These are phyloP conservation scores for Spodoptera picta DNA, from an alignment of 2,888 invertebrate species.

Conservation along the genomic window DNA sequence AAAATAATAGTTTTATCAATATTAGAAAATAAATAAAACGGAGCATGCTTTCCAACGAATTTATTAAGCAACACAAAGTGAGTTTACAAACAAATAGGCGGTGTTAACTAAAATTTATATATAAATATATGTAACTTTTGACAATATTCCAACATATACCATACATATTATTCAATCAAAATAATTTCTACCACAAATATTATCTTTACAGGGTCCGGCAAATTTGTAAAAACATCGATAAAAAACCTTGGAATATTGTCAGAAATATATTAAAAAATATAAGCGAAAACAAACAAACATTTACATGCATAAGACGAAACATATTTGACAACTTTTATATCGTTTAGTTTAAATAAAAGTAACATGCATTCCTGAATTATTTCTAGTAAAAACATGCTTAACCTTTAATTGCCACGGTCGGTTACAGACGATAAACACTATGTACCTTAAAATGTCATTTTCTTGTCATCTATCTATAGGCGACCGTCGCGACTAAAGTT, in stretches of 20 bases:
- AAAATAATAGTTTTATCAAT: not conserved
- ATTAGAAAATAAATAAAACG: constrained; percentile 26
- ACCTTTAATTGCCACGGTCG: constrained; percentile 19
- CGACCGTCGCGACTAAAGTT: no score
- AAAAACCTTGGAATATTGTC: constrained; percentile 33
- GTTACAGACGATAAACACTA: no score
- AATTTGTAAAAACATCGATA: no score
- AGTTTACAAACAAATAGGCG: constrained; percentile 59
- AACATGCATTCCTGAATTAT: constrained; percentile 11
- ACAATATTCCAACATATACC: constrained; percentile 24
- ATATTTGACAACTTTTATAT: constrained; percentile 3
- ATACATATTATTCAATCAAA: no score
- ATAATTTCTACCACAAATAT: no score
- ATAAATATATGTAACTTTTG: constrained; percentile 24
- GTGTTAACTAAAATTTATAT: constrained; percentile 51
- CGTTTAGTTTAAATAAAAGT: no score
- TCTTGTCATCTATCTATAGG: no score
- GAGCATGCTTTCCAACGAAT: constrained; percentile 59
- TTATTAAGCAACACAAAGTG: constrained; percentile 68
- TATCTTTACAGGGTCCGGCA: no score
- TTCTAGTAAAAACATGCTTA: constrained; percentile 27
- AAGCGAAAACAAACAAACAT: constrained; percentile 30
- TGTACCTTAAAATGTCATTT: no score
- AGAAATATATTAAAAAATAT: constrained; percentile 16
- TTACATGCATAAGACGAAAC: constrained; percentile 30